Percentiles rank a stretch among this genome's conserved stretches.
Evolutionary conservation across 2,888 invertebrate genomes (phyloP).

Genomic region (Caenorhabditis sp.): DNA sequence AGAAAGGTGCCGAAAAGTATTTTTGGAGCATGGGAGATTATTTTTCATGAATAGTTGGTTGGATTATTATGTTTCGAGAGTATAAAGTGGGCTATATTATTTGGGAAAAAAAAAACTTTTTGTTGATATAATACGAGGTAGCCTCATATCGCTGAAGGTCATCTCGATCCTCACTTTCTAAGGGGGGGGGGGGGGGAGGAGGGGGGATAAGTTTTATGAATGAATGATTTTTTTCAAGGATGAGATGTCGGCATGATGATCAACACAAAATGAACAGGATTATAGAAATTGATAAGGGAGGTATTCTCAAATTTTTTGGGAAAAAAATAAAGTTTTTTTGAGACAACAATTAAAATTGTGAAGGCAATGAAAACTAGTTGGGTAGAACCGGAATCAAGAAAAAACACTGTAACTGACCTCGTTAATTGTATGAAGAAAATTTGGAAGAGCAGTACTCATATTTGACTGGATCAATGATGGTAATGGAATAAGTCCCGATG

Average conservation of each 20-base stretch:
- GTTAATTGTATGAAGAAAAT: conserved; percentile 53
- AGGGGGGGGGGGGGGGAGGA: not conserved
- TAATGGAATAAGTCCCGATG: conserved; percentile 40
- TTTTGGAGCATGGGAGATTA: conserved; percentile 1
- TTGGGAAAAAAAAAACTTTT: too few relatives aligned
- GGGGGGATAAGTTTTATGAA: not conserved
- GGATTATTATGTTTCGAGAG: conserved; percentile 8
- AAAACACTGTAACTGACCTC: conserved; percentile 34
- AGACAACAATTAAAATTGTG: too few relatives aligned
- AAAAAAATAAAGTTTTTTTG: conserved; percentile 7
- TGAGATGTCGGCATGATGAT: not conserved
- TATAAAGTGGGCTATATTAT: too few relatives aligned
- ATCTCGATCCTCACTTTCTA: conserved; percentile 24
- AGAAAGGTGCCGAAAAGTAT: not conserved
- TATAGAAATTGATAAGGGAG: not conserved
- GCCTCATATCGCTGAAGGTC: conserved; percentile 29
- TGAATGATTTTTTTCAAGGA: not conserved
- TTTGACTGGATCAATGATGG: conserved; percentile 48
- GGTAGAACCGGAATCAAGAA: not conserved
- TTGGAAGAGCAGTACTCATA: conserved; percentile 39
- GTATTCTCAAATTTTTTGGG: conserved; percentile 10
- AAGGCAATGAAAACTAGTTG: too few relatives aligned
- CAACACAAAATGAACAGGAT: not conserved
- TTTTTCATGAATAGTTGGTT: conserved; percentile 7
- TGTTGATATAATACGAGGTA: not conserved